Conservation (phyloP, 2,888 invertebrate genomes). For the Acheta domesticus region DNA sequence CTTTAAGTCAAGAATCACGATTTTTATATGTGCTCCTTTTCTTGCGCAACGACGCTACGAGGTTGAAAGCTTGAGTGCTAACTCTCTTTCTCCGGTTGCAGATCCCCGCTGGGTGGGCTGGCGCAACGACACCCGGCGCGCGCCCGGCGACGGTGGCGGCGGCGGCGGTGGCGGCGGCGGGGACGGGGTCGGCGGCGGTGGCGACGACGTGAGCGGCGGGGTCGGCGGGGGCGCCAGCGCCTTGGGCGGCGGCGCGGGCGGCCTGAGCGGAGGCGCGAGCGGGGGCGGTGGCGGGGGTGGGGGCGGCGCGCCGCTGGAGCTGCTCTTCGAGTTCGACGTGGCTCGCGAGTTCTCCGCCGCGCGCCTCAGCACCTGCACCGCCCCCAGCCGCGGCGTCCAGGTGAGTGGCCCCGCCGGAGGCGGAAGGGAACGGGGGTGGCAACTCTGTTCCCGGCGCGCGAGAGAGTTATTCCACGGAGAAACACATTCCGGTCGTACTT, state of each 20-base stretch:
- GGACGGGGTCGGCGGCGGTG: not conserved
- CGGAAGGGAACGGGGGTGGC: not conserved
- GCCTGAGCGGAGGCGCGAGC: not conserved
- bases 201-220: not conserved
- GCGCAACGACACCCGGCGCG: slow-evolving; percentile 61
- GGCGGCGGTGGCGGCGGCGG: not conserved
- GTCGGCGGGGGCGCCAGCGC: not conserved
- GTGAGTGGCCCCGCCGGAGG: slow-evolving; percentile 48
- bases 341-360: slow-evolving; percentile 70
- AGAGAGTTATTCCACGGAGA: no score
- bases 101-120: slow-evolving; percentile 78
- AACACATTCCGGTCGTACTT: no score
- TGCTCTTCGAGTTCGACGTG: slow-evolving; percentile 77
- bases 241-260: not conserved
- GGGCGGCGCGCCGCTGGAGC: slow-evolving; percentile 59
- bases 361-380: slow-evolving; percentile 74
- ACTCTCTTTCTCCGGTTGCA: slow-evolving; percentile 27
- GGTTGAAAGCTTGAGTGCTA: slow-evolving; percentile 37
- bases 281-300: not conserved
- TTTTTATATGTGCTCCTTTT: slow-evolving; percentile 50
- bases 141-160: not conserved
- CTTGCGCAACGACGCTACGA: slow-evolving; percentile 44
- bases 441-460: no score
- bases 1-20: no score
- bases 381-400: slow-evolving; percentile 75